Evolutionary conservation across 2,888 invertebrate species (phyloP), one percentile per base, ranked within the genome.

Genomic region (Cheilosia scutellata): DNA sequence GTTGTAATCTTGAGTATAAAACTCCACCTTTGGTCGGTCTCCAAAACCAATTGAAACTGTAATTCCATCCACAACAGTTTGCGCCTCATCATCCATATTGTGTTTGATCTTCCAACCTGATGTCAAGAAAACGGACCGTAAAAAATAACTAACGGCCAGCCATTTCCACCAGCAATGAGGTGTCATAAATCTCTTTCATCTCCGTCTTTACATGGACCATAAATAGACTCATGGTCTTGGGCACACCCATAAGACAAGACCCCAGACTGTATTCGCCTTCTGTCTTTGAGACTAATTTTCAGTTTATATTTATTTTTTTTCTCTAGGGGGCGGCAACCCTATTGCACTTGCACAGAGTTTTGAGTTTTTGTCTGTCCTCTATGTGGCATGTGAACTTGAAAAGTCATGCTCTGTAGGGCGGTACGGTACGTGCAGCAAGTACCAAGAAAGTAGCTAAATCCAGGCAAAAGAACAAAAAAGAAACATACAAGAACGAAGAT

Each of bases 141-240:
- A 40, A 49, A 55, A 57, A 60, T 40, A 33, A 55, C 37, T 44
- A 37, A 57, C 57, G 71, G 31, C 11, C 25, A 40, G 49, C 49
- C 49, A 60, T 49, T 71, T 49, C 47, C 60, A 65, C 47, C 49
- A 63, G 33, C 70, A 44, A 40, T 72, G 27, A 66, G 65, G 58
- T 79, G 66, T 72, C 79, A 79, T 79, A 79, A 79, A 79, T 79
- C 79, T 79, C 37, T 49, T 60, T 16, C 65, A 60, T 74, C 63
- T 55, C 42, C 49, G 53, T 60, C 58, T 66, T 27, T 33, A 31
- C 20, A 29, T 49, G 58, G 47, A 63, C 55, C 70, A 47, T 51
- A 79, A 79, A 79, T 72, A 79, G 78, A 71, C 60, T 72, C 58
- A 65, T 79, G 71, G 49, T 63, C 80, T 70, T 33, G 47, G 25